Evolutionary conservation across 2,888 invertebrate genomes (phyloP), one percentile per base, ranked within the genome.

Genomic region (Subacronicta megacephala): DNA sequence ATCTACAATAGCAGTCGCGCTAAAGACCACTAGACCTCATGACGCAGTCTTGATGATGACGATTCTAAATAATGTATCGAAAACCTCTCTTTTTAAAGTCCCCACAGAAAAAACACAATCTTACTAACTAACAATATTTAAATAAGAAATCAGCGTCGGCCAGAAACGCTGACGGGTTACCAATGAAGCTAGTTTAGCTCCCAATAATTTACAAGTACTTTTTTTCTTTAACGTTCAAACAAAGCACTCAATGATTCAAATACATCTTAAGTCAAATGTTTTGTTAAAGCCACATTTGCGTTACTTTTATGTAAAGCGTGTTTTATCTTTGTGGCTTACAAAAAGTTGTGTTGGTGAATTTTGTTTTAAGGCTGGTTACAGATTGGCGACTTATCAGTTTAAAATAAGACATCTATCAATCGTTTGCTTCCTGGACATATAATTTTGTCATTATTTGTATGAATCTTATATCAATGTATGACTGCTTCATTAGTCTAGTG

Each of bases 181-280:
- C 17, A 23, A 42, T 31, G 12, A 12, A 20, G 7, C 36, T 31
- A n/a, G 36, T 10, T 10, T 26, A 46, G 29, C 41, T 36, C 13
- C 9, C 10, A 29, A 50, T 38, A 41, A 62, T 35, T 45, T 23
- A 35, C n/a, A 50, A 23, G 4, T 36, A 10, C 17, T 42, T 47
- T 43, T 56, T 17, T 41, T 62, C 20, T 31, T 31, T 10, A 10
- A 9, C 26, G n/a, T 43, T 50, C 50, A 12, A 10, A 41, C 31
- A 38, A 70, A 66, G 46, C 59, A 66, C 70, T 57, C 62, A 53
- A 59, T 40, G 36, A 31, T 44, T n/a, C 9, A 31, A 49, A 42
- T 45, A 59, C 56, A 59, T 59, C 47, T 50, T 26, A 57, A 63
- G 42, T 41, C 40, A 23, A 62, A 62, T 66, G 40, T 62, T 59